Evolutionary conservation across 2,888 invertebrate species (phyloP).

Genomic region (Ephialtes manifestator): DNA sequence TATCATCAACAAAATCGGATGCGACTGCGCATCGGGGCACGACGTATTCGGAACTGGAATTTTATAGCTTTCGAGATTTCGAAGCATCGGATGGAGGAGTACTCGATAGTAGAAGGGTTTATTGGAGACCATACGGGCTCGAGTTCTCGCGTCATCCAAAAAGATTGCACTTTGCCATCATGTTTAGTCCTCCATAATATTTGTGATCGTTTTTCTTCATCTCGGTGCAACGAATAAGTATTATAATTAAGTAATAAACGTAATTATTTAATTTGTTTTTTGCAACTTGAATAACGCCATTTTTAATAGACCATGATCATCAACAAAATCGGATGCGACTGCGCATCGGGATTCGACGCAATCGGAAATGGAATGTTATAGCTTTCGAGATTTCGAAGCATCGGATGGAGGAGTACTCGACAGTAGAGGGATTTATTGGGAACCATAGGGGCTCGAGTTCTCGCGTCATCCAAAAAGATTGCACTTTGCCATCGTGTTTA

Average conservation of each 20-base stretch:
- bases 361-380: conserved; percentile 21
- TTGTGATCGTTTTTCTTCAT: background rate
- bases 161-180: background rate
- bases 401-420: conserved; percentile 2
- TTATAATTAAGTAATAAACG: background rate
- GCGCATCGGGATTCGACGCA: background rate
- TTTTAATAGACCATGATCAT: background rate
- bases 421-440: conserved; percentile 15
- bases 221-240: background rate
- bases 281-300: background rate
- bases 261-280: background rate
- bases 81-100: conserved; percentile 6
- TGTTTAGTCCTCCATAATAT: background rate
- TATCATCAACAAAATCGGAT: background rate
- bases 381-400: conserved; percentile 26
- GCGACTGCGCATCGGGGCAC: background rate
- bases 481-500: background rate
- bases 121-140: conserved; percentile 9
- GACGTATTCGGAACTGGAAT: background rate
- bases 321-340: background rate
- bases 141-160: conserved; percentile 32
- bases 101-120: conserved; percentile 14
- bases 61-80: conserved; percentile 32
- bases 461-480: conserved; percentile 7
- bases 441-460: conserved; percentile 27